Conservation (phyloP, 2,888 invertebrate species). For the Biston stratarius region DNA sequence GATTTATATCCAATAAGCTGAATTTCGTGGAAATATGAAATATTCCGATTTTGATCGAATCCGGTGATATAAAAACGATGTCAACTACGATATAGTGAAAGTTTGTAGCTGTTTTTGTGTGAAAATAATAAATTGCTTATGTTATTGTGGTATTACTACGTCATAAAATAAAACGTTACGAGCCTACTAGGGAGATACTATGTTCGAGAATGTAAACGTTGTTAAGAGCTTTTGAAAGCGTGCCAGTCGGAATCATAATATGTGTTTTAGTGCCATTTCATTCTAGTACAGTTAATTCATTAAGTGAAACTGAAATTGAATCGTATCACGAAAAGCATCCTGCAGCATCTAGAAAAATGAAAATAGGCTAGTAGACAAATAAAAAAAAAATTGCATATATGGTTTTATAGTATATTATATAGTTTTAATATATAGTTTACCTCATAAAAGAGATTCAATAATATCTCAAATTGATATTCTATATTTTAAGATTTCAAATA, state of each 20-base stretch:
- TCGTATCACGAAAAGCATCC: no score
- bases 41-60: conserved; percentile 70
- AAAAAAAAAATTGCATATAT: no score
- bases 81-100: conserved; percentile 56
- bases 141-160: conserved; percentile 56
- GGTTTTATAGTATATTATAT: no score
- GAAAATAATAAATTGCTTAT: conserved; percentile 61
- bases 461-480: no score
- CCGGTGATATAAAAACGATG: conserved; percentile 57
- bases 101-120: conserved; percentile 58
- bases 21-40: conserved; percentile 68
- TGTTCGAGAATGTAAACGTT: conserved; percentile 56
- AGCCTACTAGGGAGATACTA: conserved; percentile 49
- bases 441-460: no score
- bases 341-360: no score
- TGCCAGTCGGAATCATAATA: conserved; percentile 29
- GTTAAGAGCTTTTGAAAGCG: conserved; percentile 51
- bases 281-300: background rate
- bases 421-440: no score
- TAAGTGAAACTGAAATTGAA: background rate
- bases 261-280: conserved; percentile 1
- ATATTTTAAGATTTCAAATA: no score
- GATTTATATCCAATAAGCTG: conserved; percentile 78
- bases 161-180: conserved; percentile 61
- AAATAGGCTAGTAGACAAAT: no score